Percentiles rank a stretch among this genome's conserved stretches.
Conservation (phyloP, 2,888 invertebrate species). For the Epirrhoe tristata region DNA sequence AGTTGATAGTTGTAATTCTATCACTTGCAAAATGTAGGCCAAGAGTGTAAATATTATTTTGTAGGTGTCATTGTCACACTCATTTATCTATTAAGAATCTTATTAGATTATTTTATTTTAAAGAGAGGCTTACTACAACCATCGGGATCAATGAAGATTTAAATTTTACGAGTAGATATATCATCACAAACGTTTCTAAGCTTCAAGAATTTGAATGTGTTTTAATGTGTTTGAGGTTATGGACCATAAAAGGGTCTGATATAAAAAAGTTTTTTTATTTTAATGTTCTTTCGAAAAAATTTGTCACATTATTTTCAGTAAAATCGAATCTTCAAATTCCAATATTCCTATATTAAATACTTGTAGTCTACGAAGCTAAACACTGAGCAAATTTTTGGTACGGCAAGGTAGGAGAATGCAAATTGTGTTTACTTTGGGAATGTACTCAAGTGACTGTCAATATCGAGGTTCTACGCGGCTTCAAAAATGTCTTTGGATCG, state of each 20-base stretch:
- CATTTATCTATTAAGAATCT: no score
- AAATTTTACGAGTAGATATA: no score
- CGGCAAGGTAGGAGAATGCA: conserved; percentile 57
- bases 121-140: no score
- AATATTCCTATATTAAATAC: conserved; percentile 42
- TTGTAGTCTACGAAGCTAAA: conserved; percentile 45
- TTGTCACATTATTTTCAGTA: conserved; percentile 19
- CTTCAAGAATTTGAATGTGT: neutral
- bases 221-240: no score
- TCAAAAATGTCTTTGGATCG: conserved; percentile 35
- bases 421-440: conserved; percentile 61
- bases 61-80: no score
- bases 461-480: conserved; percentile 38
- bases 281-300: conserved; percentile 11
- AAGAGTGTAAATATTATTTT: no score
- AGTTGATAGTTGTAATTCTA: no score
- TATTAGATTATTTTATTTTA: no score
- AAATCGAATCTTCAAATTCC: conserved; percentile 21
- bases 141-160: no score
- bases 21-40: no score
- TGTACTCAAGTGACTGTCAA: conserved; percentile 57
- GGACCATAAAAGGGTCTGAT: no score
- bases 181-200: neutral
- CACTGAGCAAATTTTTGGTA: conserved; percentile 51
- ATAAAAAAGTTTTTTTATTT: neutral